Percentiles rank a stretch among this genome's conserved stretches.
These are phyloP conservation scores for Epinephelus malabaricus DNA, from an alignment of 2,797 vertebrate species.

Conservation along the genomic window DNA sequence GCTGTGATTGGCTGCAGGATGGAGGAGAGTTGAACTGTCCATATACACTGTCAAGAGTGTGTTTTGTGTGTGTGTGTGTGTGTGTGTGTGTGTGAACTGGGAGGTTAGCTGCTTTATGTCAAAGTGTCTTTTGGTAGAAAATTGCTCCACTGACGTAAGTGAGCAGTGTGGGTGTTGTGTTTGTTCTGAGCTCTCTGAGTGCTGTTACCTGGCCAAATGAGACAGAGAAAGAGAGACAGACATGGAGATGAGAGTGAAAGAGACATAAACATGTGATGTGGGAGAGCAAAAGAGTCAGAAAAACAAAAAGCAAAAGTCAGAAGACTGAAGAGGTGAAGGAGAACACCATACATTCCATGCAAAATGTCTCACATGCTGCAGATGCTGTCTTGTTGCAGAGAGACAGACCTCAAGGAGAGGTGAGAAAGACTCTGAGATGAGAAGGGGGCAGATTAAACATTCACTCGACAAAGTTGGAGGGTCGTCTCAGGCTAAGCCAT, in stretches of 20 bases:
- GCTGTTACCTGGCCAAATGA: slow-evolving; percentile 65
- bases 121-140: slow-evolving; percentile 66
- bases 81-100: slow-evolving; percentile 12
- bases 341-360: slow-evolving; percentile 11
- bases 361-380: slow-evolving; percentile 7
- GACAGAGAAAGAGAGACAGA: slow-evolving; percentile 7
- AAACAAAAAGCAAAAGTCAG: slow-evolving; percentile 5
- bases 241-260: not conserved
- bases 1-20: slow-evolving; percentile 46
- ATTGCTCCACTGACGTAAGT: slow-evolving; percentile 67
- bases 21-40: slow-evolving; percentile 36
- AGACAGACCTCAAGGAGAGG: not conserved
- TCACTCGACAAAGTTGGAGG: slow-evolving; percentile 21
- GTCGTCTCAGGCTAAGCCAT: slow-evolving; percentile 54
- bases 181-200: slow-evolving; percentile 59
- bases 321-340: not conserved
- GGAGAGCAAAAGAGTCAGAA: slow-evolving; percentile 10
- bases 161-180: slow-evolving; percentile 71
- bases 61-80: not conserved
- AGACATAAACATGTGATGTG: slow-evolving; percentile 2
- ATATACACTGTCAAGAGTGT: not conserved
- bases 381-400: not conserved
- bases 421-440: not conserved
- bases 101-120: slow-evolving; percentile 58
- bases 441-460: slow-evolving; percentile 16